Evolutionary conservation across 2,113 vertebrate species (phyloP).

Genomic region (Numenius arquata): DNA sequence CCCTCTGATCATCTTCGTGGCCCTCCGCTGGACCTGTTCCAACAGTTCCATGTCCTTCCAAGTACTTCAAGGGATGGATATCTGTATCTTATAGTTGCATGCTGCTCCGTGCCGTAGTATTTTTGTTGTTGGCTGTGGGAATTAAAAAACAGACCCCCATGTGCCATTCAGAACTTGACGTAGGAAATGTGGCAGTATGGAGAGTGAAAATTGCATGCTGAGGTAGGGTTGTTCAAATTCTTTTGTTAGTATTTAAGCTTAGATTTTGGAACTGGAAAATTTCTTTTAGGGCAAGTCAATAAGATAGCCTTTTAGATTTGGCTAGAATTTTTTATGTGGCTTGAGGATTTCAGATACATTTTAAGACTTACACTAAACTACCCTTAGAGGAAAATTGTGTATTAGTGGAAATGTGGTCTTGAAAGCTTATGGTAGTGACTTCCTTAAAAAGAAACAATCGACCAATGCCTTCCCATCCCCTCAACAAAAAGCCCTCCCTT

Average conservation of each 20-base stretch:
- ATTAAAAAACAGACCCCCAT: not conserved
- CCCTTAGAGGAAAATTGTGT: not conserved
- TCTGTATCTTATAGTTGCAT: not conserved
- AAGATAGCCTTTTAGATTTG: not conserved
- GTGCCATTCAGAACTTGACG: not conserved
- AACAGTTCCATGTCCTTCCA: too few relatives aligned
- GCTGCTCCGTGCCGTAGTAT: not conserved
- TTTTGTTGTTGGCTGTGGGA: not conserved
- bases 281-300: not conserved
- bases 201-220: not conserved
- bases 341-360: not conserved
- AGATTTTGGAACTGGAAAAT: not conserved
- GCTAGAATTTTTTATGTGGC: not conserved
- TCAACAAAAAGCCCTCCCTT: not conserved
- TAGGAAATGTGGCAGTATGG: not conserved
- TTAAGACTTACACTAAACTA: not conserved
- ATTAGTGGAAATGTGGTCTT: not conserved
- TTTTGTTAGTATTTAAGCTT: not conserved
- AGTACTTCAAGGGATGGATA: too few relatives aligned
- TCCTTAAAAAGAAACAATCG: rapidly evolving
- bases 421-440: not conserved
- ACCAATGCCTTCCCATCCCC: rapidly evolving
- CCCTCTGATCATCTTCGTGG: too few relatives aligned
- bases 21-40: too few relatives aligned
- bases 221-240: not conserved